Evolutionary conservation across 1,140 invertebrate genomes (phyloP), one percentile per base, ranked within the genome.

Genomic region (Ostrea edulis): DNA sequence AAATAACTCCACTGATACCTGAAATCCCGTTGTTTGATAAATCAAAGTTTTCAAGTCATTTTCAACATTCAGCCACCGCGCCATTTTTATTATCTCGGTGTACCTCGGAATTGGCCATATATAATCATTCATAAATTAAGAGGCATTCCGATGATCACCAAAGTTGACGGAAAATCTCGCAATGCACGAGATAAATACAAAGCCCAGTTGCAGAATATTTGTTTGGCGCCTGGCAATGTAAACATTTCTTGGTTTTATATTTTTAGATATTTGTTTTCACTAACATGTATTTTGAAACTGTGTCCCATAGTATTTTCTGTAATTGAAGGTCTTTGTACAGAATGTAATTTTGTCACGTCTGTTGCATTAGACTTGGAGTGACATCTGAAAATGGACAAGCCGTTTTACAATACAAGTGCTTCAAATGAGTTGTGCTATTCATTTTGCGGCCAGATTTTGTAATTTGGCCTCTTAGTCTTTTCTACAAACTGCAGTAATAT

Each of bases 31-130:
- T 17, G 88, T 53, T 14, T 82, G 84, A 11, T 17, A 20, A 51
- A 89, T 86, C 29, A 89, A 71, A 35, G 62, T 62, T 82, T 86
- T 89, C 8, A 87, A 22, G 51, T 89, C 86, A 71, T 58, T 68
- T 89, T 89, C 89, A 86, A 86, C 84, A 84, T 82, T 87, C 53
- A 84, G 86, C 89, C 86, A 85, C 55, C 89, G 89, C 86, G 89
- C 89, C 89, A 89, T 89, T 84, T 51, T 54, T 8, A 44, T 77
- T 29, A 25, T 77, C 68, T 77, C 68, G 68, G 68, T 11, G 35
- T 5, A 2, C 8, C 25, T 77, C 68, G 29, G 29, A 35, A 35
- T 29, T 29, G 11, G 25, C 35, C 9, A 8, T 35, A 11, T 1
- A 8, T 29, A 5, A 8, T 77, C 0, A 35, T 0, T 14, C 9